Base-by-base conservation (phyloP, 2,113 vertebrate species). In the Embiotoca jacksoni region DNA sequence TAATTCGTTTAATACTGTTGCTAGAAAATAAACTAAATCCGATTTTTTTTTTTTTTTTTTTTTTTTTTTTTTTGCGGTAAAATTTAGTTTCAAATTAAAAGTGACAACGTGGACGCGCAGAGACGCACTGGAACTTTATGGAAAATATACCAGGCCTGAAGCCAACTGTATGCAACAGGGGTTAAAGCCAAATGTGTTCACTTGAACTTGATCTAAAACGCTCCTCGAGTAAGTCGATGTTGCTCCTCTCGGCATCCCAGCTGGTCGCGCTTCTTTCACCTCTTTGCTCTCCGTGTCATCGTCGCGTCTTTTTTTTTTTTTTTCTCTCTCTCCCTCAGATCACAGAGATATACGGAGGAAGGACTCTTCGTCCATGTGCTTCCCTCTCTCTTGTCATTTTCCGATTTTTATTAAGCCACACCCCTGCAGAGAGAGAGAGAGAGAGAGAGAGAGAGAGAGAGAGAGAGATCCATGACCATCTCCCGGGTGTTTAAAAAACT, bases 401-500 rank as follows among this genome's bases (percentile, higher is more conserved):
- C 90, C 71, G 87, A 70, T 66, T 86, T 82, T 69, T 89, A 89
- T 93, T 88, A 92, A 91, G 95, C 96, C 96, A 94, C 96, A 94
- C 96, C 96, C 94, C 94, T 94, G 91, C 94, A 91, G 86, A 91
- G 84, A 83, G 89, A 83, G 70, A 57, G 81, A 60, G 77, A 65
- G 79, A 57, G 75, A 82, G 65, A 69, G 69, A 64, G 56, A 54
- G 32, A 58, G 77, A 53, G 87, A 82, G 84, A 74, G 81, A 73
- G 81, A 84, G 69, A 76, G 82, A 81, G 86, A 80, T 85, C 62
- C 76, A 79, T 82, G 89, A 92, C 93, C 93, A 91, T 94, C 92
- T 95, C 94, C 93, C 92, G 88, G 83, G 94, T 94, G 95, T 95
- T 94, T 94, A 95, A 93, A 92, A 94, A 94, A 94, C 94, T 94